Base-by-base conservation (phyloP, 2,797 vertebrate species). In the Epinephelus malabaricus region DNA sequence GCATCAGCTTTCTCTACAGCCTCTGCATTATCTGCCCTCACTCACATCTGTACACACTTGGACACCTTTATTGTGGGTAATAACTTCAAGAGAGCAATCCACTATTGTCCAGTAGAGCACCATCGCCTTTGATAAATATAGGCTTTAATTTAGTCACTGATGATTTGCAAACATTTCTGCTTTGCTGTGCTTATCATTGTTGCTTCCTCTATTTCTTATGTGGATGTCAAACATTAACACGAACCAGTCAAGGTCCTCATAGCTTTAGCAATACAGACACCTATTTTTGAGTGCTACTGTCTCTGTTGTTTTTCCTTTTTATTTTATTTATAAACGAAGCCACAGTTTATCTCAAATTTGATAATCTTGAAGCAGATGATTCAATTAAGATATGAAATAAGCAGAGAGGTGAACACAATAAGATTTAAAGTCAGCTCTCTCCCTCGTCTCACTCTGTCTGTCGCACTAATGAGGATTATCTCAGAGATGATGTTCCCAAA, bases 311-410 rank as follows among this genome's bases (percentile, higher is more conserved):
- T 38, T 14, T 38, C 27, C 38, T n/a, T 66, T 38, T 65, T n/a
- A 4, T 17, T 58, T 21, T 19, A 6, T 45, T 18, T 63, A 72
- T 64, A 66, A 71, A 30, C 65, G 2, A 18, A 76, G 14, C 13
- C 2, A 5, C 8, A 0, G 68, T 65, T 76, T 7, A 46, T 66
- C 47, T 65, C 13, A 40, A 3, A 59, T 4, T 49, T 40, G 56
- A 62, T 66, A 12, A 66, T 58, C 6, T 43, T 15, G 2, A 46
- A 25, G 58, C 71, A 54, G 21, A 30, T 4, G 46, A 53, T 60
- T 71, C 5, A 5, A 68, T 78, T 61, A 64, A 50, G 77, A 70
- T 30, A 53, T 7, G n/a, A 51, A 50, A 14, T 15, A 67, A 59
- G 17, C 12, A 1, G 43, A 1, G 43, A 53, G 4, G 38, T 50